These are phyloP conservation scores for Melanostoma scalare DNA, from an alignment of 2,888 invertebrate genomes.

Conservation along the genomic window DNA sequence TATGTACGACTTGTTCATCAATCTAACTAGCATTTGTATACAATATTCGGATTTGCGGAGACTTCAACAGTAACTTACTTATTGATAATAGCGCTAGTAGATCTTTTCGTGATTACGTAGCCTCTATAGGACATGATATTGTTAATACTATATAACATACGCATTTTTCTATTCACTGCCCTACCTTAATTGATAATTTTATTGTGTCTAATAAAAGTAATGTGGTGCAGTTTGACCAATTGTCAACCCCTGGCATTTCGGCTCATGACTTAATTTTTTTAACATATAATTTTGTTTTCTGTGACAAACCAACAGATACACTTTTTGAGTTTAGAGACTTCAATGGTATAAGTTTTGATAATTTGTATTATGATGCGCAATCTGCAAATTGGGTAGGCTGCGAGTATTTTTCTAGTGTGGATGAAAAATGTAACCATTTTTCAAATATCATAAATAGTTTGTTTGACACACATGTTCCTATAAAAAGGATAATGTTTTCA, in stretches of 20 bases:
- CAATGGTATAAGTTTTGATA: background rate
- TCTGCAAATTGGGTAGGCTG: background rate
- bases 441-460: background rate
- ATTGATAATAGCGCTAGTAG: background rate
- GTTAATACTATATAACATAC: background rate
- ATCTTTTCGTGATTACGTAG: background rate
- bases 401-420: background rate
- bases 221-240: slow-evolving; percentile 1
- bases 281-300: too few relatives aligned
- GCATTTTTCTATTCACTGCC: background rate
- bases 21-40: background rate
- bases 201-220: background rate
- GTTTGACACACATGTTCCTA: background rate
- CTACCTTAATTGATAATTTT: background rate
- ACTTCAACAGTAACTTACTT: too few relatives aligned
- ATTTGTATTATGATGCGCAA: background rate
- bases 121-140: background rate
- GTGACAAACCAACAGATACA: background rate
- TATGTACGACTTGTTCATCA: background rate
- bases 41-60: background rate
- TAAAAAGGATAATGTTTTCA: too few relatives aligned
- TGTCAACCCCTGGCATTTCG: background rate
- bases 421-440: slow-evolving; percentile 4
- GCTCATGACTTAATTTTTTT: too few relatives aligned
- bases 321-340: background rate